Conservation (phyloP, 2,888 invertebrate genomes). For the Dinocampus coccinellae region DNA sequence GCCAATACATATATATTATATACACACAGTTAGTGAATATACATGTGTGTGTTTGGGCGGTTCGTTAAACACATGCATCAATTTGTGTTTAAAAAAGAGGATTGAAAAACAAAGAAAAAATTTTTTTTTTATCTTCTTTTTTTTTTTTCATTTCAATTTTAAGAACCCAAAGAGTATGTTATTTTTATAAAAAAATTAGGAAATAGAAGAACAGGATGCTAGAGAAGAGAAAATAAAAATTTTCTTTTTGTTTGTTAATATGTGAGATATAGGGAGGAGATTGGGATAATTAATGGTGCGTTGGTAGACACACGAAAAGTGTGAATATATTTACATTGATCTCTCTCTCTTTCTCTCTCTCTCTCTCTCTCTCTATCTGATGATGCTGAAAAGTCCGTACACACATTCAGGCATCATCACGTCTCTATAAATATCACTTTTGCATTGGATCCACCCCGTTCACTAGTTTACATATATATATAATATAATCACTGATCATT, state of each 20-base stretch:
- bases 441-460: constrained; percentile 59
- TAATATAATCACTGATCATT: no score
- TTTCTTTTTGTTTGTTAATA: no score
- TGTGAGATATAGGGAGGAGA: neutral
- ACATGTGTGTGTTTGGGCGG: constrained; percentile 8
- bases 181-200: no score
- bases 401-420: constrained; percentile 40
- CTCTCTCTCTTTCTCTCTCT: constrained; percentile 48
- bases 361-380: constrained; percentile 49
- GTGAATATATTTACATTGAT: constrained; percentile 63
- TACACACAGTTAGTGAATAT: constrained; percentile 31
- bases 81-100: neutral
- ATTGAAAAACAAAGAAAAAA: neutral
- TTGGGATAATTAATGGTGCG: neutral
- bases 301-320: constrained; percentile 38
- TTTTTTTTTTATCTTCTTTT: no score
- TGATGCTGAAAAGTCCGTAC: constrained; percentile 62
- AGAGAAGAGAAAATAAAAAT: no score
- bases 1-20: constrained; percentile 32
- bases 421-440: constrained; percentile 65
- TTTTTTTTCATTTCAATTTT: no score
- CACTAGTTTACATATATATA: neutral
- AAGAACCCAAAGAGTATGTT: no score
- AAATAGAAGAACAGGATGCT: no score
- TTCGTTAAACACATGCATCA: neutral